Evolutionary conservation across 2,888 invertebrate species (phyloP).

Genomic region (Drosophila mulleri): DNA sequence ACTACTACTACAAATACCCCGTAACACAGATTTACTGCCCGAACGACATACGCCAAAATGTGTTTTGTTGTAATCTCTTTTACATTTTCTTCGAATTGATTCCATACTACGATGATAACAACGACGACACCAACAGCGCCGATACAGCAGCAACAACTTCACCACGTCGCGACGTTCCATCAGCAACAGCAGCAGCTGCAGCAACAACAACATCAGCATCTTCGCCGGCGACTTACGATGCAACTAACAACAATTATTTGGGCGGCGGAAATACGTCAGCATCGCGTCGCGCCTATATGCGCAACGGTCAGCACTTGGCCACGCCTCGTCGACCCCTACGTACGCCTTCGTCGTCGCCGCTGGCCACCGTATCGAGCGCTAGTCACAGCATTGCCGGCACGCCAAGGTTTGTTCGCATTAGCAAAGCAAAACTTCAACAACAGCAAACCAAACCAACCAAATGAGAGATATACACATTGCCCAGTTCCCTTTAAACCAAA

Average conservation of each 20-base stretch:
- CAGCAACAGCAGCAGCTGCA: conserved; percentile 11
- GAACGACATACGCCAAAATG: conserved; percentile 29
- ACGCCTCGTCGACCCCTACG: conserved; percentile 84
- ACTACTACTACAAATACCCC: conserved; percentile 17
- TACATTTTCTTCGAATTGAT: conserved; percentile 72
- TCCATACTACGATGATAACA: conserved; percentile 64
- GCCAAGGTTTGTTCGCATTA: conserved; percentile 84
- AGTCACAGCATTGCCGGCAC: conserved; percentile 82
- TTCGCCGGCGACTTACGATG: conserved; percentile 49
- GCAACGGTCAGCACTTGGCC: conserved; percentile 70
- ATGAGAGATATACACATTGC: conserved; percentile 19
- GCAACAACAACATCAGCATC: conserved; percentile 25
- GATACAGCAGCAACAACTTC: conserved; percentile 55
- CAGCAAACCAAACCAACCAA: conserved; percentile 26
- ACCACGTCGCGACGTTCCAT: conserved; percentile 20
- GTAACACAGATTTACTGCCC: conserved; percentile 18
- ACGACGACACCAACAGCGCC: conserved; percentile 46
- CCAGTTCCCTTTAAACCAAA: conserved; percentile 13
- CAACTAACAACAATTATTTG: conserved; percentile 58
- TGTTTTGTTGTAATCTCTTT: conserved; percentile 71
- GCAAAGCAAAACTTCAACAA: conserved; percentile 50
- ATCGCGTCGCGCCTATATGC: conserved; percentile 77
- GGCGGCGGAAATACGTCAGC: conserved; percentile 42
- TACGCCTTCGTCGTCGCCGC: conserved; percentile 84
- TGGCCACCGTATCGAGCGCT: conserved; percentile 77